Conservation (phyloP, 2,888 invertebrate genomes). For the Malthinus seriepunctatus region DNA sequence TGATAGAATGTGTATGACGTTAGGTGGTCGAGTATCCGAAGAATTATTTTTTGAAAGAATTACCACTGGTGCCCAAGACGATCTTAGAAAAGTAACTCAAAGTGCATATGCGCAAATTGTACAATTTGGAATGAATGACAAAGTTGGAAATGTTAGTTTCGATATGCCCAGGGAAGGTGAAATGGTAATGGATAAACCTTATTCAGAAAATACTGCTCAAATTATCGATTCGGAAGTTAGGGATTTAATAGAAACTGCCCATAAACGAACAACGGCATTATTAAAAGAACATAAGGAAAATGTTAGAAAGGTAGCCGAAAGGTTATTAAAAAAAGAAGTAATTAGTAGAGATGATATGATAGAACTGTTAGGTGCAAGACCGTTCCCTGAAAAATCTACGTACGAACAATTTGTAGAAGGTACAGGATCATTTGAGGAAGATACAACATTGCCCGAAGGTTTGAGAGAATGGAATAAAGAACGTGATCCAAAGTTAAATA, state of each 20-base stretch:
- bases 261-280: conserved; percentile 77
- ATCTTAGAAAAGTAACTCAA: conserved; percentile 96
- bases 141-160: conserved; percentile 96
- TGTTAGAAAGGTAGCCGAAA: conserved; percentile 85
- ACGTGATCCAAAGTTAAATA: conserved; percentile 40
- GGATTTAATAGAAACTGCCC: conserved; percentile 74
- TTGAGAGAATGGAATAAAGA: conserved; percentile 93
- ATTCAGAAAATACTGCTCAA: conserved; percentile 96
- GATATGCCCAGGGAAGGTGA: conserved; percentile 94
- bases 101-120: conserved; percentile 97
- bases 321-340: conserved; percentile 92
- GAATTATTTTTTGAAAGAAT: conserved; percentile 95
- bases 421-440: conserved; percentile 96
- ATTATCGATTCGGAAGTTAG: conserved; percentile 93
- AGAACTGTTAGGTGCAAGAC: conserved; percentile 89
- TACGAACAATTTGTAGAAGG: conserved; percentile 99
- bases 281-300: conserved; percentile 80
- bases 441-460: conserved; percentile 92
- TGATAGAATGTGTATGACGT: conserved; percentile 98
- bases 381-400: conserved; percentile 98
- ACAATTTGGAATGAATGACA: conserved; percentile 97
- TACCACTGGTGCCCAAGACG: conserved; percentile 98
- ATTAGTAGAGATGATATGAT: conserved; percentile 97
- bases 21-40: conserved; percentile 97
- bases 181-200: conserved; percentile 93